These are phyloP conservation scores for Luidia sarsii DNA, from an alignment of 53 echinoderm and acorn worm genomes.

Conservation along the genomic window DNA sequence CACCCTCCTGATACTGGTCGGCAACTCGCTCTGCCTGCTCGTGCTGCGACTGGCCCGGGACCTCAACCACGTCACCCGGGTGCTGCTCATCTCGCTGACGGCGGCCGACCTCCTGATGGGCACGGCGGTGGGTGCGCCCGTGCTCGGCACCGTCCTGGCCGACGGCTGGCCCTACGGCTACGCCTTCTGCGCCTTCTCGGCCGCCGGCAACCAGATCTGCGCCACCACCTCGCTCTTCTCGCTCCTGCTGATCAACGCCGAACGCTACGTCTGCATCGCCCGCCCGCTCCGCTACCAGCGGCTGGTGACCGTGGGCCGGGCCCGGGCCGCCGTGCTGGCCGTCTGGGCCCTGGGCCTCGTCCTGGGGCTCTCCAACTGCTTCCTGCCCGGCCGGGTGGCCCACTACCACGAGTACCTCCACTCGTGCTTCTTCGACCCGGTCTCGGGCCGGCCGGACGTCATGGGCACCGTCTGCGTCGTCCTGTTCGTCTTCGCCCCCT, in stretches of 20 bases:
- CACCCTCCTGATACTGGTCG: constrained; percentile 38
- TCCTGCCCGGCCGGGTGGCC: constrained; percentile 34
- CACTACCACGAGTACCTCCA: constrained; percentile 43
- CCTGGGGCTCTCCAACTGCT: constrained; percentile 29
- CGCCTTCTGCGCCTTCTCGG: constrained; percentile 46
- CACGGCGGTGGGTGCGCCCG: constrained; percentile 16
- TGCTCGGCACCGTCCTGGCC: constrained; percentile 34
- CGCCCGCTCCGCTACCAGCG: constrained; percentile 30
- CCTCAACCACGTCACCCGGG: constrained; percentile 42
- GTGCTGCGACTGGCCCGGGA: constrained; percentile 30
- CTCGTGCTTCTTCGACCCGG: constrained; percentile 42
- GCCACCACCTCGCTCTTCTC: constrained; percentile 37
- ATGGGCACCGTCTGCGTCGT: constrained; percentile 45
- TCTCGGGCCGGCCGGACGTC: constrained; percentile 11
- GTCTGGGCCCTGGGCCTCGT: constrained; percentile 30
- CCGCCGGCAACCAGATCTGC: constrained; percentile 19
- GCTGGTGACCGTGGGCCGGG: constrained; percentile 29
- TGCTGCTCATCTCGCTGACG: constrained; percentile 42
- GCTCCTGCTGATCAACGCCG: constrained; percentile 49
- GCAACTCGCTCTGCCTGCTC: constrained; percentile 36
- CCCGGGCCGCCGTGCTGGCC: constrained; percentile 39
- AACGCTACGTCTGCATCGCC: constrained; percentile 45
- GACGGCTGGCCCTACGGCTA: constrained; percentile 51
- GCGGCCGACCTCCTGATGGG: constrained; percentile 51
- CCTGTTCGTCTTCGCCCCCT: constrained; percentile 40